Percentiles rank a stretch among this genome's conserved stretches.
Evolutionary conservation across 2,113 vertebrate species (phyloP).

Genomic region (Arothron firmamentum): DNA sequence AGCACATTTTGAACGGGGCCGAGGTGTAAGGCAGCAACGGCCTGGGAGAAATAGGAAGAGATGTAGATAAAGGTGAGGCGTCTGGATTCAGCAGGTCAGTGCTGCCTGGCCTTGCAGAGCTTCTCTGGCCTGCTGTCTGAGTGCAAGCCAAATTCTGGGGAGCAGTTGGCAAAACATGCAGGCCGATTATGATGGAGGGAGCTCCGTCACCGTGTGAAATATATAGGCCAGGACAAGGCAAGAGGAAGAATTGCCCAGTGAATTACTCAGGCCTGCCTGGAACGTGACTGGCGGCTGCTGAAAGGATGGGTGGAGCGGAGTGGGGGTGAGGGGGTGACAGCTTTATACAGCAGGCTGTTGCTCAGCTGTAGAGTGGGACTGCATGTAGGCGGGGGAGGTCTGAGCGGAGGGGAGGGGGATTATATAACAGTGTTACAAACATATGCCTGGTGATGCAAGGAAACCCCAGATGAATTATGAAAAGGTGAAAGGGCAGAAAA

Average conservation of each 20-base stretch:
- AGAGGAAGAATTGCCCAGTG: conserved; percentile 56
- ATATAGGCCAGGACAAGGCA: conserved; percentile 60
- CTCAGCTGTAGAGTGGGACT: conserved; percentile 55
- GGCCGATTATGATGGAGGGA: conserved; percentile 51
- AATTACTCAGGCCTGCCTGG: conserved; percentile 55
- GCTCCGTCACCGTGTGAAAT: conserved; percentile 44
- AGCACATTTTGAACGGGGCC: conserved; percentile 4
- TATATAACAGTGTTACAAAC: conserved; percentile 50
- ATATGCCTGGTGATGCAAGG: conserved; percentile 57
- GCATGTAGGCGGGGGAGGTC: conserved; percentile 47
- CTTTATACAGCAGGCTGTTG: conserved; percentile 54
- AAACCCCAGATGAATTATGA: conserved; percentile 40
- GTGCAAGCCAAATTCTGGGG: conserved; percentile 38
- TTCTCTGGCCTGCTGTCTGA: conserved; percentile 19
- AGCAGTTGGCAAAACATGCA: conserved; percentile 49
- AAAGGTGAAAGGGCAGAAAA: conserved; percentile 20
- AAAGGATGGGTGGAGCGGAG: conserved; percentile 32
- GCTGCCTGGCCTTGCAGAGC: conserved; percentile 7
- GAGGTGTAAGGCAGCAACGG: conserved; percentile 21
- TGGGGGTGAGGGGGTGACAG: conserved; percentile 20
- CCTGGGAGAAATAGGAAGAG: conserved; percentile 15
- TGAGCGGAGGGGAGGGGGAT: conserved; percentile 26
- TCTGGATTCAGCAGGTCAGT: conserved; percentile 27
- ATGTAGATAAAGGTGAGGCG: not conserved
- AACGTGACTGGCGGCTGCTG: conserved; percentile 57